Evolutionary conservation across 2,113 vertebrate genomes (phyloP).

Genomic region (Callionymus lyra): DNA sequence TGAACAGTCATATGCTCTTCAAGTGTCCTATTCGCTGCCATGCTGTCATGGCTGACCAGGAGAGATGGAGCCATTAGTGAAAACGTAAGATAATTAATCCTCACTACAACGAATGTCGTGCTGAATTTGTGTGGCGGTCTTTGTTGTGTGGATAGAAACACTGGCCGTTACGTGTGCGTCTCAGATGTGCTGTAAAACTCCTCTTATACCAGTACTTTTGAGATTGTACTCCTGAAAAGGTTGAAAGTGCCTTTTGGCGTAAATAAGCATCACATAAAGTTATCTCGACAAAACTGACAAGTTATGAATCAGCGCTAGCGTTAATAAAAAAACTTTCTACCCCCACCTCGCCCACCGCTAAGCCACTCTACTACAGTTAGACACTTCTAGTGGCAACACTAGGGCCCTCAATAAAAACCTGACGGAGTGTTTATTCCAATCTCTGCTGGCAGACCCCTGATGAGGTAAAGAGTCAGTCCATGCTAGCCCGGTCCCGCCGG

Average conservation of each 20-base stretch:
- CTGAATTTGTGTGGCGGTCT: constrained; percentile 38
- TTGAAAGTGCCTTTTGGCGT: too few relatives aligned
- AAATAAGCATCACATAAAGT: constrained; percentile 37
- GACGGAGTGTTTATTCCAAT: constrained; percentile 64
- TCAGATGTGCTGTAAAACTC: too few relatives aligned
- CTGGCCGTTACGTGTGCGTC: neutral
- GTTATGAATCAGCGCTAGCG: constrained; percentile 51
- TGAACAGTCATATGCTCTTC: constrained; percentile 17
- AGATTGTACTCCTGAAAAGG: constrained; percentile 23
- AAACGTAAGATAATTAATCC: constrained; percentile 49
- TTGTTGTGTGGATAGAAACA: neutral
- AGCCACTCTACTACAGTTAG: constrained; percentile 53
- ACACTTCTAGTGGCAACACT: constrained; percentile 46
- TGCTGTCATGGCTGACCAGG: constrained; percentile 50
- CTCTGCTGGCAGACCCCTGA: constrained; percentile 60
- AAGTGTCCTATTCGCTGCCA: constrained; percentile 22
- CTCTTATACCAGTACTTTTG: neutral
- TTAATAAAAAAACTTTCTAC: constrained; percentile 62
- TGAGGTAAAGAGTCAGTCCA: constrained; percentile 58
- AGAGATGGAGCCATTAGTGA: constrained; percentile 50
- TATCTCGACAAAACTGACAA: constrained; percentile 33
- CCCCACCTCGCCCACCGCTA: constrained; percentile 45
- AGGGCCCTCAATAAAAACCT: constrained; percentile 64
- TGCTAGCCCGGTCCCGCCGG: constrained; percentile 48
- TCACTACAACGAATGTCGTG: constrained; percentile 47